A percentile compares a stretch with the other conserved stretches of the same genome.
These are phyloP conservation scores for Galerucella calmariensis DNA, from an alignment of 2,888 invertebrate genomes.

Conservation along the genomic window DNA sequence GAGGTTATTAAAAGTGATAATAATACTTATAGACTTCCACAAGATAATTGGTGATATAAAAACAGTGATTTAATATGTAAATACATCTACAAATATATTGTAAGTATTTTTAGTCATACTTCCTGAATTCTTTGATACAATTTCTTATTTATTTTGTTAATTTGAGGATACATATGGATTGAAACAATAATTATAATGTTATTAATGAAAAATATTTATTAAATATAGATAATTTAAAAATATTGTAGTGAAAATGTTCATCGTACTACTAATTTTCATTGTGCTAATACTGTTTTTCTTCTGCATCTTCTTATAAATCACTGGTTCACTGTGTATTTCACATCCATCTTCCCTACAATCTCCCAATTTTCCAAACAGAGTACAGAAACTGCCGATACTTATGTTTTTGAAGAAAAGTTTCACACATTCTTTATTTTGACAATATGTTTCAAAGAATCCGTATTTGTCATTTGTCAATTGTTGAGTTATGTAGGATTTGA, in stretches of 20 bases:
- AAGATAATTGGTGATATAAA: slow-evolving; percentile 75
- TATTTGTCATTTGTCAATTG: slow-evolving; percentile 15
- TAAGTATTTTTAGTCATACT: too few species aligned
- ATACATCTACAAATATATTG: background rate
- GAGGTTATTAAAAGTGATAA: slow-evolving; percentile 85
- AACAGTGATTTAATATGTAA: background rate
- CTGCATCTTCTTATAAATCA: background rate
- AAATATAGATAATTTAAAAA: background rate
- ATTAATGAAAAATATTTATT: background rate
- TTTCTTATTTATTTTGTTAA: too few species aligned
- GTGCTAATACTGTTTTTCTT: background rate
- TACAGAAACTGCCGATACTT: slow-evolving; percentile 42
- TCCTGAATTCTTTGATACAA: too few species aligned
- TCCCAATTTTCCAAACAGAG: slow-evolving; percentile 48
- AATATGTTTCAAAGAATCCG: slow-evolving; percentile 40
- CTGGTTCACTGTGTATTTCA: slow-evolving; percentile 11
- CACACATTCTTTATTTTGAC: slow-evolving; percentile 36
- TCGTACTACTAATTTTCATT: background rate
- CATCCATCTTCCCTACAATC: slow-evolving; percentile 37
- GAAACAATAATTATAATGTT: background rate
- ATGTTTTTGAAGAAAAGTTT: slow-evolving; percentile 45
- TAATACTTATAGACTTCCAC: slow-evolving; percentile 83
- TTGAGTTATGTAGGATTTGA: slow-evolving; percentile 5
- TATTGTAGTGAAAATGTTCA: background rate
- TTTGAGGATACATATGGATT: too few species aligned